phyloP scores from a whole-genome alignment of 2,888 invertebrate species.

The Galerucella pusilla region DNA sequence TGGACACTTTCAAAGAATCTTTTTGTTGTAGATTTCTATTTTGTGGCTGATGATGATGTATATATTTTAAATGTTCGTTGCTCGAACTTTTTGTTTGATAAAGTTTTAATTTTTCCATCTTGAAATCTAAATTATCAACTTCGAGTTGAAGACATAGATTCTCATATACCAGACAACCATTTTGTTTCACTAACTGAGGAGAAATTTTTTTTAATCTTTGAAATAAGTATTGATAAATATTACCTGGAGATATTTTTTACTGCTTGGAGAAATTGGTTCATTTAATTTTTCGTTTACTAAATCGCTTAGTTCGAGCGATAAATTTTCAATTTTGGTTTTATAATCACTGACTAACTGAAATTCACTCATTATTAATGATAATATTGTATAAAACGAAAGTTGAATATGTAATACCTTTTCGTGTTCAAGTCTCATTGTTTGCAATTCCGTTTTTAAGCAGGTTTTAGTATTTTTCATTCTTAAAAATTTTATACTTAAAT shows the following conservation, averaged over 20 bases:
- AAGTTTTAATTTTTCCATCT: conserved; percentile 55
- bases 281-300: conserved; percentile 57
- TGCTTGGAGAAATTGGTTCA: conserved; percentile 60
- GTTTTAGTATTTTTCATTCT: conserved; percentile 64
- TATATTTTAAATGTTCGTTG: conserved; percentile 56
- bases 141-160: conserved; percentile 62
- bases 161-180: conserved; percentile 63
- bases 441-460: conserved; percentile 57
- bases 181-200: conserved; percentile 61
- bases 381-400: neutral
- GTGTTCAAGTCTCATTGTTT: conserved; percentile 57
- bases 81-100: conserved; percentile 55
- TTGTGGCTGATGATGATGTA: conserved; percentile 41
- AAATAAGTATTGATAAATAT: neutral
- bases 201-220: neutral
- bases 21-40: conserved; percentile 2
- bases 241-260: conserved; percentile 62
- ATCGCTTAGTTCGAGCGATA: conserved; percentile 57
- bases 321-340: conserved; percentile 56
- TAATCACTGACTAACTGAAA: conserved; percentile 58
- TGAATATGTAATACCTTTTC: conserved; percentile 52
- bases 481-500: conserved; percentile 64
- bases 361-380: neutral
- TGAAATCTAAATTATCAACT: conserved; percentile 57
- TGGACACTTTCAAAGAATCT: conserved; percentile 38